A percentile compares a stretch with the other conserved stretches of the same genome.
Evolutionary conservation across 2,113 vertebrate species (phyloP).

Genomic region (Mesembrinibis cayennensis): DNA sequence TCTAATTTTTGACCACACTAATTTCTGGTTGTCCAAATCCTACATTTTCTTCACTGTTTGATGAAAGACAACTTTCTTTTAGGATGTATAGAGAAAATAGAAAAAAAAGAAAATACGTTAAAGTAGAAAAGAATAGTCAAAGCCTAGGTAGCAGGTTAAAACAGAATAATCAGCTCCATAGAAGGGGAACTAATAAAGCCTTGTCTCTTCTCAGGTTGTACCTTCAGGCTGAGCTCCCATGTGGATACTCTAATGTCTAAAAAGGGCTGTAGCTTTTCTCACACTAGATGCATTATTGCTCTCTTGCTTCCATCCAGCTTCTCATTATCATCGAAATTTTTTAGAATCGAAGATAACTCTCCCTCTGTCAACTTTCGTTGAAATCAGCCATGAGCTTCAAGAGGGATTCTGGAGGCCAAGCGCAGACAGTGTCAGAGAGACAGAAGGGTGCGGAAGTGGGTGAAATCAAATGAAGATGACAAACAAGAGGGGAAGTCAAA

Average conservation of each 20-base stretch:
- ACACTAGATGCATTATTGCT: not conserved
- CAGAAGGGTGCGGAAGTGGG: not conserved
- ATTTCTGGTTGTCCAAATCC: not conserved
- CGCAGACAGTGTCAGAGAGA: not conserved
- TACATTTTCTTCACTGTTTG: not conserved
- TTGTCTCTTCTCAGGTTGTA: not conserved
- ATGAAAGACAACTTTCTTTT: not conserved
- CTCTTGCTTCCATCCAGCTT: not conserved
- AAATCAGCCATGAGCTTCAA: not conserved
- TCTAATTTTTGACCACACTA: not conserved
- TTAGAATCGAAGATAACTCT: not conserved
- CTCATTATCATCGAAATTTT: not conserved
- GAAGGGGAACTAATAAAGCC: not conserved
- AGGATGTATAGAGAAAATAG: not conserved
- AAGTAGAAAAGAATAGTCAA: not conserved
- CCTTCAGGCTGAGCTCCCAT: not conserved
- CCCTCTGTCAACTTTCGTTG: not conserved
- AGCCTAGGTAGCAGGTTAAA: not conserved
- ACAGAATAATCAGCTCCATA: not conserved
- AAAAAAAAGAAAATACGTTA: not conserved
- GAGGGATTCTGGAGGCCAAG: not conserved
- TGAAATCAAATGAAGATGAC: not conserved
- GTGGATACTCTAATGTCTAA: not conserved
- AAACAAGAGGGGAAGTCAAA: not conserved
- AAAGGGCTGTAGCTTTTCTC: conserved; percentile 8